These are phyloP conservation scores for Carollia perspicillata DNA, from an alignment of 2,113 vertebrate species.

Conservation along the genomic window DNA sequence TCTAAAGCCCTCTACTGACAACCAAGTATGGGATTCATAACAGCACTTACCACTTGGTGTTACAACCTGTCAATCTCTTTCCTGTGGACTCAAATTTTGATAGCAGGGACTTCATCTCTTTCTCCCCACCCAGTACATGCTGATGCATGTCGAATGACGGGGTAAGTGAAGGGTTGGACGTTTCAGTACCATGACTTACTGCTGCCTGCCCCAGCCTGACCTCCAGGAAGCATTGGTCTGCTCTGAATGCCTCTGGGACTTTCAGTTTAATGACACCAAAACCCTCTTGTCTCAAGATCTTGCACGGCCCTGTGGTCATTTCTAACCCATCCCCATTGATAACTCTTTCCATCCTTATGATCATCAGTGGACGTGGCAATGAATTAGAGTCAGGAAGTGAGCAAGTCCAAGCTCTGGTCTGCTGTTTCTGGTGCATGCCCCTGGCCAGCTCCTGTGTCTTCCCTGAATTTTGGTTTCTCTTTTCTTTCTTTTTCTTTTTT, in stretches of 20 bases:
- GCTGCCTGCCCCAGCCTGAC: not conserved
- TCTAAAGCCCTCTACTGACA: not conserved
- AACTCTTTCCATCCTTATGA: not conserved
- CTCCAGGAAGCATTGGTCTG: not conserved
- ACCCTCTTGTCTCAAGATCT: not conserved
- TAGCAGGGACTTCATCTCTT: not conserved
- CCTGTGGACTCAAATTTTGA: not conserved
- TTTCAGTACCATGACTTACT: not conserved
- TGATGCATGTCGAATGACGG: not conserved
- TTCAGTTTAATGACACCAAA: not conserved
- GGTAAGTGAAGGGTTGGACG: not conserved
- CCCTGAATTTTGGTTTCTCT: not conserved
- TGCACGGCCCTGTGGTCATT: not conserved
- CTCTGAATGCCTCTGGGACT: not conserved
- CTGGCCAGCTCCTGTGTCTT: rapidly evolving
- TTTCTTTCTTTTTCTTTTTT: not conserved
- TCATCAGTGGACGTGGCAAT: rapidly evolving
- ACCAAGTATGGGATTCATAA: not conserved
- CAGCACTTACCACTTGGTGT: not conserved
- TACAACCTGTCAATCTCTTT: not conserved
- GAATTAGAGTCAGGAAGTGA: not conserved
- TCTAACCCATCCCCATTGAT: not conserved
- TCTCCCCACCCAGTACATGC: not conserved
- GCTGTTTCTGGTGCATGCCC: too few relatives aligned
- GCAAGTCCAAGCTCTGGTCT: not conserved